Conservation (phyloP, 2,888 invertebrate genomes). For the Ferdinandea cuprea region DNA sequence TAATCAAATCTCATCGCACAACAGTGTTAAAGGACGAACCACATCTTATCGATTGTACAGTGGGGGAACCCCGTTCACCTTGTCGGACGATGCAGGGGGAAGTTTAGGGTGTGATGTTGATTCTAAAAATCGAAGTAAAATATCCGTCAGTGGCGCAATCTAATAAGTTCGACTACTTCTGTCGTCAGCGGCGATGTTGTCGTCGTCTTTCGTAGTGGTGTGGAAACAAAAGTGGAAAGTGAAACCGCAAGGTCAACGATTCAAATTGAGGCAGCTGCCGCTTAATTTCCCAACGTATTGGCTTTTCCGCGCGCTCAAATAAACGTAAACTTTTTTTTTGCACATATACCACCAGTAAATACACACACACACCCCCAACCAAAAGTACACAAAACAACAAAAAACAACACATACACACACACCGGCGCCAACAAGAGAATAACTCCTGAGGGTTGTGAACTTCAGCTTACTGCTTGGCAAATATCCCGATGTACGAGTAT, state of each 20-base stretch:
- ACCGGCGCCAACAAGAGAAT: conserved; percentile 37
- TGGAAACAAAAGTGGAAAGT: conserved; percentile 72
- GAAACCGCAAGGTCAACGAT: conserved; percentile 75
- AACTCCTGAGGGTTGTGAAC: conserved; percentile 74
- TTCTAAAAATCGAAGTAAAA: conserved; percentile 55
- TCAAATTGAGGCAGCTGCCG: conserved; percentile 73
- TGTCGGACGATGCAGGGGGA: conserved; percentile 30
- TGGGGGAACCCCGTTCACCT: neutral
- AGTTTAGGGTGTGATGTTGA: conserved; percentile 59
- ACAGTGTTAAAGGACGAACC: conserved; percentile 64
- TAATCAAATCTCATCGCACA: conserved; percentile 53
- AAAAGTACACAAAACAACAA: conserved; percentile 24
- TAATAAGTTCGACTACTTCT: conserved; percentile 68
- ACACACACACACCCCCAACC: conserved; percentile 44
- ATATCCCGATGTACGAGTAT: conserved; percentile 61
- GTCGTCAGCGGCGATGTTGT: conserved; percentile 14
- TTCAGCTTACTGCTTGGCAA: conserved; percentile 72
- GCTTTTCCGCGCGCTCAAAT: conserved; percentile 73
- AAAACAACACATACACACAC: conserved; percentile 29
- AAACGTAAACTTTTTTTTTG: conserved; percentile 68
- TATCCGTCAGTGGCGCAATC: conserved; percentile 71
- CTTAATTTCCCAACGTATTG: conserved; percentile 73
- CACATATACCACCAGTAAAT: conserved; percentile 60
- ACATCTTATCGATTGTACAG: conserved; percentile 66
- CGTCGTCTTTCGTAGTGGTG: conserved; percentile 37